Evolutionary conservation across 2,888 invertebrate genomes (phyloP).

Genomic region (Thecocarcelia acutangulata): DNA sequence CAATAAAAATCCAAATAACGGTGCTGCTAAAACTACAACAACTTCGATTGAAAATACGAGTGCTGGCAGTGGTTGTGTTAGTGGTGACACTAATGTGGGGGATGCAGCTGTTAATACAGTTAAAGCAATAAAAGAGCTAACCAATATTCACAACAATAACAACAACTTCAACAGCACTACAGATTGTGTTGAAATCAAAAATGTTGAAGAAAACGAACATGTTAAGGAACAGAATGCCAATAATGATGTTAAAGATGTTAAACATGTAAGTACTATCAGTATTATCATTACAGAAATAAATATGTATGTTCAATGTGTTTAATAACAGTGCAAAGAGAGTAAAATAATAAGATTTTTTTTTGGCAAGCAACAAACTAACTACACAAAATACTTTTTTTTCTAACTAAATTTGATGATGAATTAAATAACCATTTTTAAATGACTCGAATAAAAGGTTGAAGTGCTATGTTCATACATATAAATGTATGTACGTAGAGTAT

Average conservation of each 20-base stretch:
- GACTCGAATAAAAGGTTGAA: too few species aligned
- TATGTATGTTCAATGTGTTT: background rate
- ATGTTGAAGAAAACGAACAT: slow-evolving; percentile 18
- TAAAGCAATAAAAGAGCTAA: slow-evolving; percentile 15
- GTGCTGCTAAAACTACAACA: slow-evolving; percentile 9
- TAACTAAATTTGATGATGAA: too few species aligned
- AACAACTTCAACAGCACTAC: slow-evolving; percentile 38
- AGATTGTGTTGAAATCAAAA: slow-evolving; percentile 7
- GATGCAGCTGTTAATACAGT: slow-evolving; percentile 33
- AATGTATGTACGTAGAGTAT: too few species aligned
- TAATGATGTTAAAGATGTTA: slow-evolving; percentile 50
- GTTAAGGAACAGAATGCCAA: slow-evolving; percentile 21
- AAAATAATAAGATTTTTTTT: background rate
- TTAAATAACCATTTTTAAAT: too few species aligned
- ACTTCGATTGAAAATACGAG: slow-evolving; percentile 1
- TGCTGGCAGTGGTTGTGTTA: background rate
- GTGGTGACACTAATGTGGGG: background rate
- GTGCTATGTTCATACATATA: too few species aligned
- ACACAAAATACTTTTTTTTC: too few species aligned
- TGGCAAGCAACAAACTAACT: too few species aligned
- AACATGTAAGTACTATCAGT: slow-evolving; percentile 55
- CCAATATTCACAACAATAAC: slow-evolving; percentile 34
- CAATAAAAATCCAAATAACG: slow-evolving; percentile 28
- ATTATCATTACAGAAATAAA: background rate
- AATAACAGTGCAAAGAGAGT: background rate